These are phyloP conservation scores for Gymnodraco acuticeps DNA, from an alignment of 2,797 vertebrate genomes.

Conservation along the genomic window DNA sequence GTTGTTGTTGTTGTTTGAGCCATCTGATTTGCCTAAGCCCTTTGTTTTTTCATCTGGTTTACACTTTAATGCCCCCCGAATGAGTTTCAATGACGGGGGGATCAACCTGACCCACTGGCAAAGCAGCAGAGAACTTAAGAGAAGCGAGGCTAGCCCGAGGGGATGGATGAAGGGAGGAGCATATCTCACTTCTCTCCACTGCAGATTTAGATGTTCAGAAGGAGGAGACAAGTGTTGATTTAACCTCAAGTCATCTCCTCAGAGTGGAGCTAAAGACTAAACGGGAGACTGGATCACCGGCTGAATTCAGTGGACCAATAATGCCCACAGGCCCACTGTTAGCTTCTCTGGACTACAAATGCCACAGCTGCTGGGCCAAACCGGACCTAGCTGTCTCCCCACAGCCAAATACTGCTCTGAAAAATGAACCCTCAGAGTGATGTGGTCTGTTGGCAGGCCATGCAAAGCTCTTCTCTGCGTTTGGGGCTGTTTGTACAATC, in stretches of 20 bases:
- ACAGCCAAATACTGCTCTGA: conserved; percentile 71
- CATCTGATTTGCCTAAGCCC: conserved; percentile 99
- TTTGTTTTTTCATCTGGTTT: conserved; percentile 99
- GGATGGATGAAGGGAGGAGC: conserved; percentile 75
- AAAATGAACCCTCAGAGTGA: conserved; percentile 83
- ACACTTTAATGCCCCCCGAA: conserved; percentile 98
- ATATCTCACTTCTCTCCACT: conserved; percentile 65
- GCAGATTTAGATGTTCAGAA: conserved; percentile 75
- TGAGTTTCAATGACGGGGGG: conserved; percentile 94
- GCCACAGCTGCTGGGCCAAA: conserved; percentile 63
- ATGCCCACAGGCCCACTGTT: conserved; percentile 44
- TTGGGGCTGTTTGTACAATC: conserved; percentile 72
- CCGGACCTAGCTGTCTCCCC: conserved; percentile 45
- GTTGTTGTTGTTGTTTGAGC: conserved; percentile 99
- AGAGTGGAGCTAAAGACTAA: conserved; percentile 72
- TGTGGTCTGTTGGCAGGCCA: conserved; percentile 83
- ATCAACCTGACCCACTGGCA: conserved; percentile 93
- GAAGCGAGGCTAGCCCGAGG: conserved; percentile 70
- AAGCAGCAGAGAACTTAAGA: conserved; percentile 79
- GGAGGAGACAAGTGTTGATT: conserved; percentile 71
- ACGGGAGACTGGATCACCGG: conserved; percentile 65
- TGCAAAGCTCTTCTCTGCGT: conserved; percentile 70
- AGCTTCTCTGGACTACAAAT: conserved; percentile 59
- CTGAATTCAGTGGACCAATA: conserved; percentile 50
- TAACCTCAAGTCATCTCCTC: conserved; percentile 78